Conservation (phyloP, 2,888 invertebrate species). For the Aporophyla lueneburgensis region DNA sequence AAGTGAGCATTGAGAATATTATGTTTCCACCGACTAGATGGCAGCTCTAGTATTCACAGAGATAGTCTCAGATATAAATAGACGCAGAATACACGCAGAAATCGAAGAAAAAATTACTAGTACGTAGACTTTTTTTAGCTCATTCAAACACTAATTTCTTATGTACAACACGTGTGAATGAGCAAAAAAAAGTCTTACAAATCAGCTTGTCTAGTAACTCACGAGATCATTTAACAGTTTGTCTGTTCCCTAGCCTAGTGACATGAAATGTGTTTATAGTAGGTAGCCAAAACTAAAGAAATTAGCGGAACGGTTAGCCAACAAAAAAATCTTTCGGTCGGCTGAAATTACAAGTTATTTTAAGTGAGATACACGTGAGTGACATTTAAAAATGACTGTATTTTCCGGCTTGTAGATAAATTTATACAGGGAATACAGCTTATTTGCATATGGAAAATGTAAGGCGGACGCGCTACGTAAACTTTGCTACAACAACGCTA, state of each 20-base stretch:
- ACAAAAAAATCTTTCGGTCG: too few species aligned
- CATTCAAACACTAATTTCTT: too few species aligned
- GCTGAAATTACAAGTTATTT: background rate
- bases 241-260: background rate
- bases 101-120: background rate
- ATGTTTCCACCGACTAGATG: conserved; percentile 32
- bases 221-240: background rate
- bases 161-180: background rate
- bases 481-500: conserved; percentile 2
- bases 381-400: background rate
- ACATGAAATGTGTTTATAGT: background rate
- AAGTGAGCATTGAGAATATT: conserved; percentile 17
- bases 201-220: background rate
- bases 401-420: background rate
- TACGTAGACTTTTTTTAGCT: background rate
- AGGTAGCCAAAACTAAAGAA: background rate
- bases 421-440: background rate
- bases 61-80: background rate
- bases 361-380: background rate
- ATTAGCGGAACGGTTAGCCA: background rate
- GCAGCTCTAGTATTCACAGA: conserved; percentile 31
- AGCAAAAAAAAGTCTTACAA: background rate
- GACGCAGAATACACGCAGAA: background rate
- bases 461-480: background rate
- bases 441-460: background rate